These are phyloP conservation scores for Andrena hattorfiana DNA, from an alignment of 2,888 invertebrate genomes.

Conservation along the genomic window DNA sequence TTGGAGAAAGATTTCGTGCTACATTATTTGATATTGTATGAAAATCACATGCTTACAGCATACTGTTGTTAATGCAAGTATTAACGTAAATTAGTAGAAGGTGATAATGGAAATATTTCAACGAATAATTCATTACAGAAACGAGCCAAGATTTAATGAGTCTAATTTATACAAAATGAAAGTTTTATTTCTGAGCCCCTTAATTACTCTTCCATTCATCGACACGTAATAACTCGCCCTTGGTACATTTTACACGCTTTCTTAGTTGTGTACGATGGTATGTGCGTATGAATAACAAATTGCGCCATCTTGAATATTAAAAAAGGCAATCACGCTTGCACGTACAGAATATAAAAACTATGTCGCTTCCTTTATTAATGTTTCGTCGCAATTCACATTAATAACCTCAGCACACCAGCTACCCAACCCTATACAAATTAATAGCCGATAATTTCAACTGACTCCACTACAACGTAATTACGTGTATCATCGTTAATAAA, in stretches of 20 bases:
- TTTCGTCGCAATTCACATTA: background rate
- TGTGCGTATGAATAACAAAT: slow-evolving; percentile 46
- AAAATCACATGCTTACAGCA: slow-evolving; percentile 15
- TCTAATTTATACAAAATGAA: background rate
- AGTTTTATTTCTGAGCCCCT: slow-evolving; percentile 32
- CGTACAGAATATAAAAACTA: slow-evolving; percentile 6
- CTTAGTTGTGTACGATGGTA: slow-evolving; percentile 35
- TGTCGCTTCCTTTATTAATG: background rate
- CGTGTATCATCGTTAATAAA: background rate
- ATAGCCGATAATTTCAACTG: background rate
- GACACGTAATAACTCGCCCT: slow-evolving; percentile 74
- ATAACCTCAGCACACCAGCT: background rate
- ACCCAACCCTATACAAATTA: background rate
- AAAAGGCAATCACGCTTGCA: slow-evolving; percentile 5
- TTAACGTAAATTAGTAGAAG: slow-evolving; percentile 12
- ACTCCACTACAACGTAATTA: background rate
- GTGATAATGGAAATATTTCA: background rate
- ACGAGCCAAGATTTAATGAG: slow-evolving; percentile 7
- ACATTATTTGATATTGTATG: background rate
- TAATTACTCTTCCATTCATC: slow-evolving; percentile 67
- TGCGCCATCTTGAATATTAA: slow-evolving; percentile 14
- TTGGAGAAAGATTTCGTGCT: background rate
- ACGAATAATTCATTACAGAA: background rate
- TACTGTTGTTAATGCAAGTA: background rate
- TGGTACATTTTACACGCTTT: slow-evolving; percentile 73